Base-by-base conservation (phyloP, 2,797 vertebrate genomes). In the Tragopan temminckii region DNA sequence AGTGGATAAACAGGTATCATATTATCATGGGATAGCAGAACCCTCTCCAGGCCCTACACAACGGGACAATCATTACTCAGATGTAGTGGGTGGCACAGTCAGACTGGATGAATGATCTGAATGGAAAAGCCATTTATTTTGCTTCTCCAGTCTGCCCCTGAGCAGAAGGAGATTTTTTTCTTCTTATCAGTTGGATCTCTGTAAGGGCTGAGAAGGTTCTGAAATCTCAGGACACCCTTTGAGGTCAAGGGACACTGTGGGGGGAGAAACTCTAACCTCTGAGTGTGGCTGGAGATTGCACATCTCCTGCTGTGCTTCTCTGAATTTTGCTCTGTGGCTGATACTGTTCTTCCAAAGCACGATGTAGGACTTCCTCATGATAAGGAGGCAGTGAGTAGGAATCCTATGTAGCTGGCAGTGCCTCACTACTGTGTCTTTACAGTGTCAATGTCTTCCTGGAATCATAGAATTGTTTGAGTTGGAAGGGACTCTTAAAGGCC, bases 371-470 rank as follows among this genome's bases (percentile, higher is more conserved):
- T 89, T 71, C 16, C 4, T 2, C 21, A 71, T 45, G 21, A 27
- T 12, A 78, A 66, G 62, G 40, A 91, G 70, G 43, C 40, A 52
- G 38, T 70, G 52, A 35, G 15, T 29, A 76, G 91, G 57, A 71
- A 57, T 52, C 36, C 55, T 58, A 1, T 64, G 33, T 35, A 81
- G n/a, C 67, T 67, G 64, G 40, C 77, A 78, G 3, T 45, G 36
- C 42, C 62, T 88, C n/a, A 6, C 35, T 64, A 24, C 55, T 0
- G 0, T 18, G 36, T 1, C 0, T 48, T 76, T 61, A 74, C 6
- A 38, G 40, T 86, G 80, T 81, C 55, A 50, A 8, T 14, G 6
- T 69, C 68, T 90, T 29, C 48, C 16, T 27, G 27, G 50, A 52
- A 52, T 52, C 50, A 18, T 11, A 52, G 52, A 53, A 53, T 18